A percentile compares a stretch with the other conserved stretches of the same genome.
Conservation (phyloP, 2,797 vertebrate genomes). For the Caiman crocodilus region DNA sequence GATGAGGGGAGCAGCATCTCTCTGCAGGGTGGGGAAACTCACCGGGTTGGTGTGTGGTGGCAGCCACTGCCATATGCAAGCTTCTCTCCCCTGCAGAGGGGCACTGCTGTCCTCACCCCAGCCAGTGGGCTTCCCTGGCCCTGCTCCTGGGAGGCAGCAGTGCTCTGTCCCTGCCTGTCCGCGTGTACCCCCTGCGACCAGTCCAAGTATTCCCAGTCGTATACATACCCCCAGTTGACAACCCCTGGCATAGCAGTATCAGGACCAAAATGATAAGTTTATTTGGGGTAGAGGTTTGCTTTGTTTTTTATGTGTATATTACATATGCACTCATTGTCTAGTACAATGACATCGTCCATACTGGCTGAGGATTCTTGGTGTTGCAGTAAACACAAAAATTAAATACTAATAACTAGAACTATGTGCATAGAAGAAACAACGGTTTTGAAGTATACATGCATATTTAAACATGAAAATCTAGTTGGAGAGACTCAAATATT, state of each 20-base stretch:
- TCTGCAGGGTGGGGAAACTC: too few species aligned
- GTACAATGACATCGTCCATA: not conserved
- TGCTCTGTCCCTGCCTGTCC: too few species aligned
- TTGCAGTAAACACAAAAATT: not conserved
- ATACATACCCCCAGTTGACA: too few species aligned
- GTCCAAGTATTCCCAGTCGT: too few species aligned
- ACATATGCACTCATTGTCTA: not conserved
- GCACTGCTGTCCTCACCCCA: not conserved
- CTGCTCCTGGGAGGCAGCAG: not conserved
- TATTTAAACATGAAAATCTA: not conserved
- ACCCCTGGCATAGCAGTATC: too few species aligned
- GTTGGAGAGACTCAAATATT: not conserved
- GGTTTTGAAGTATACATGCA: not conserved
- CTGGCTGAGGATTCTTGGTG: not conserved
- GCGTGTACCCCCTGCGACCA: too few species aligned
- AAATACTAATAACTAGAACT: not conserved
- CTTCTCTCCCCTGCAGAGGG: not conserved
- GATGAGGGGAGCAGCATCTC: too few species aligned
- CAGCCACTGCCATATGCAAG: too few species aligned
- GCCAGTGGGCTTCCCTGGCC: too few species aligned
- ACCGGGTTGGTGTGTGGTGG: too few species aligned
- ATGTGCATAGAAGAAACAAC: not conserved
- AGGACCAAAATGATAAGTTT: not conserved
- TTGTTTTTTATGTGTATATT: not conserved
- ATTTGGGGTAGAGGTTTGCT: not conserved